phyloP scores from a whole-genome alignment of 1,140 invertebrate species.

The Rhynchophorus ferrugineus region DNA sequence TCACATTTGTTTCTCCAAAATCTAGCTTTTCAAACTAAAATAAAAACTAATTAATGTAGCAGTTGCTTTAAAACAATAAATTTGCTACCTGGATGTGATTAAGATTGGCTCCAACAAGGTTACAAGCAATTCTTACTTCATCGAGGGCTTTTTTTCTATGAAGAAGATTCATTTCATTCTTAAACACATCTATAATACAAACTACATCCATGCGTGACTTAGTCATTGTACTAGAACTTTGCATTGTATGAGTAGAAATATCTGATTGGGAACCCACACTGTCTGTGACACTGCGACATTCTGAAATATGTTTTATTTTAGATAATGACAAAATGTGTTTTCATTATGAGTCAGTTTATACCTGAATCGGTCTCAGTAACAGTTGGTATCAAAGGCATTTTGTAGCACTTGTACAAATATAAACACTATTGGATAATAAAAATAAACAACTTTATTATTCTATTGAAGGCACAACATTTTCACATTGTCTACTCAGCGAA shows the following conservation, averaged over 20 bases:
- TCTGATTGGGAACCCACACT: conserved; percentile 65
- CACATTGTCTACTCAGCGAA: conserved; percentile 9
- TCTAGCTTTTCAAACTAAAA: conserved; percentile 79
- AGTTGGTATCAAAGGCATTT: conserved; percentile 31
- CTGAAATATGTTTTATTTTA: conserved; percentile 34
- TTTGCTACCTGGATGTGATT: conserved; percentile 69
- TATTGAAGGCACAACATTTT: conserved; percentile 12
- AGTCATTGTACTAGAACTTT: conserved; percentile 40
- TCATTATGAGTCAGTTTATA: conserved; percentile 30
- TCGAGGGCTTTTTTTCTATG: conserved; percentile 75
- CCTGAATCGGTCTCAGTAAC: conserved; percentile 35
- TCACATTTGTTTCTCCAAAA: conserved; percentile 76
- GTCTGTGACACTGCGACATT: conserved; percentile 58
- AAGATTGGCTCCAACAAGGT: conserved; percentile 68
- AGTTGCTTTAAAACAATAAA: background rate
- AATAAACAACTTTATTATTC: conserved; percentile 21
- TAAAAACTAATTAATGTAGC: too few species aligned
- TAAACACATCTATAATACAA: conserved; percentile 74
- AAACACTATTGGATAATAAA: conserved; percentile 21
- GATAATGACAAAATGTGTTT: conserved; percentile 29
- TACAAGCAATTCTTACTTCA: conserved; percentile 74
- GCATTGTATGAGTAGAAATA: conserved; percentile 57
- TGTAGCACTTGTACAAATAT: conserved; percentile 17
- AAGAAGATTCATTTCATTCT: conserved; percentile 58
- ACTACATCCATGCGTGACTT: conserved; percentile 81